Conservation (phyloP, 2,113 vertebrate species). For the Amblyopsis rosae region DNA sequence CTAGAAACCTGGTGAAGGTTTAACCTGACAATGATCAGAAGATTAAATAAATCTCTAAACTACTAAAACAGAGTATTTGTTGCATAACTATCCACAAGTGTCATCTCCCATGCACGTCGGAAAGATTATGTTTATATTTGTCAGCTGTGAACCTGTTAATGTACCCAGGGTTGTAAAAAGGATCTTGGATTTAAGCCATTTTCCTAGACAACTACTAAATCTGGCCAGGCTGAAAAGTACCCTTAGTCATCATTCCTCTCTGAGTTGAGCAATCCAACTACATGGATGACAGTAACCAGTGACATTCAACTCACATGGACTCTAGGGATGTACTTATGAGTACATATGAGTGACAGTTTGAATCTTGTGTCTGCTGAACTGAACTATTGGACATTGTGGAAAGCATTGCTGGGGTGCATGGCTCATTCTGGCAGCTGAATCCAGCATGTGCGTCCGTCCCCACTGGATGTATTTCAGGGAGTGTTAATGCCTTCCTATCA, state of each 20-base stretch:
- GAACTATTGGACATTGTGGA: conserved; percentile 38
- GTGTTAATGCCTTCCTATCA: conserved; percentile 36
- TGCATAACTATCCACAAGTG: too few species aligned
- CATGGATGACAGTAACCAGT: conserved; percentile 63
- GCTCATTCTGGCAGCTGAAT: conserved; percentile 38
- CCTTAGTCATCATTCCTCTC: conserved; percentile 62
- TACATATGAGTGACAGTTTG: conserved; percentile 65
- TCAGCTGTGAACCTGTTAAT: not conserved
- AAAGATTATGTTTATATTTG: too few species aligned
- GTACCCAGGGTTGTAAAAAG: conserved; percentile 23
- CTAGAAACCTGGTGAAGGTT: too few species aligned
- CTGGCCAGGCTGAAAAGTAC: conserved; percentile 33
- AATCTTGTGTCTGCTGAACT: conserved; percentile 56
- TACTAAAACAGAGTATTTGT: too few species aligned
- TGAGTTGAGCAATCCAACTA: conserved; percentile 56
- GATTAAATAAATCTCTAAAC: too few species aligned
- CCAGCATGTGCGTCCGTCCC: conserved; percentile 33
- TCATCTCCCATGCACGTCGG: not conserved
- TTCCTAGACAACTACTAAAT: conserved; percentile 27
- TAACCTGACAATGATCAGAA: too few species aligned
- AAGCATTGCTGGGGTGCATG: conserved; percentile 22
- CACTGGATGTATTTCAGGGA: conserved; percentile 21
- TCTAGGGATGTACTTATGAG: conserved; percentile 35
- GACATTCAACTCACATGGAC: conserved; percentile 53
- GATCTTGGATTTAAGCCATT: conserved; percentile 40